These are phyloP conservation scores for Ictalurus punctatus DNA, from an alignment of 2,113 vertebrate genomes.

Conservation along the genomic window DNA sequence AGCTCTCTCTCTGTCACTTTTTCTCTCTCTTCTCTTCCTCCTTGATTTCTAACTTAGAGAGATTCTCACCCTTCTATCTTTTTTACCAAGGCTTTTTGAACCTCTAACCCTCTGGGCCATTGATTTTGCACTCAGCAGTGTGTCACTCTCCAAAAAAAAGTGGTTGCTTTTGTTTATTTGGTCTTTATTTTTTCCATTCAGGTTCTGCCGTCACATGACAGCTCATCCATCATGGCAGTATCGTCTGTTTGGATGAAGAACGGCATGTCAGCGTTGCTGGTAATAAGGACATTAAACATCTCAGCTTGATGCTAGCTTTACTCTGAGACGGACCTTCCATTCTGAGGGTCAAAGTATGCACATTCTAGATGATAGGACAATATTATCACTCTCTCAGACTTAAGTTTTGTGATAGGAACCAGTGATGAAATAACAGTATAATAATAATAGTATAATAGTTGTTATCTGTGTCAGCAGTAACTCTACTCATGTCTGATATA, in stretches of 20 bases:
- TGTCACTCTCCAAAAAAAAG: not conserved
- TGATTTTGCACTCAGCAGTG: slow-evolving; percentile 48
- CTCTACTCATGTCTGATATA: too few species aligned
- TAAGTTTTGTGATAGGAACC: not conserved
- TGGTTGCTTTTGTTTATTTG: slow-evolving; percentile 47
- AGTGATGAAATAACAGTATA: not conserved
- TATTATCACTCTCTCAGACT: not conserved
- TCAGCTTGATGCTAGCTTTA: slow-evolving; percentile 38
- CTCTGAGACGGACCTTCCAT: slow-evolving; percentile 50
- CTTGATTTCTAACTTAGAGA: not conserved
- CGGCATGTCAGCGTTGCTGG: slow-evolving; percentile 32
- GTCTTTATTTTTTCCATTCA: slow-evolving; percentile 43
- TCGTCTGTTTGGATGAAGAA: slow-evolving; percentile 48
- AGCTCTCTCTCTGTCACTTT: not conserved
- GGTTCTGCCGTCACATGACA: slow-evolving; percentile 42
- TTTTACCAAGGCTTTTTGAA: slow-evolving; percentile 31
- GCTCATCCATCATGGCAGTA: slow-evolving; percentile 50
- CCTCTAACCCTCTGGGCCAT: slow-evolving; percentile 40
- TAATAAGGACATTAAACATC: slow-evolving; percentile 64
- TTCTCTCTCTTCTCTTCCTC: not conserved
- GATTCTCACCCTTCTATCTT: slow-evolving; percentile 15
- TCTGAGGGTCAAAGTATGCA: slow-evolving; percentile 32
- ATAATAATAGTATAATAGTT: not conserved
- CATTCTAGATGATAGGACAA: not conserved
- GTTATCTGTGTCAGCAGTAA: not conserved